phyloP scores from a whole-genome alignment of 2,797 vertebrate species.

The Synanceia verrucosa region DNA sequence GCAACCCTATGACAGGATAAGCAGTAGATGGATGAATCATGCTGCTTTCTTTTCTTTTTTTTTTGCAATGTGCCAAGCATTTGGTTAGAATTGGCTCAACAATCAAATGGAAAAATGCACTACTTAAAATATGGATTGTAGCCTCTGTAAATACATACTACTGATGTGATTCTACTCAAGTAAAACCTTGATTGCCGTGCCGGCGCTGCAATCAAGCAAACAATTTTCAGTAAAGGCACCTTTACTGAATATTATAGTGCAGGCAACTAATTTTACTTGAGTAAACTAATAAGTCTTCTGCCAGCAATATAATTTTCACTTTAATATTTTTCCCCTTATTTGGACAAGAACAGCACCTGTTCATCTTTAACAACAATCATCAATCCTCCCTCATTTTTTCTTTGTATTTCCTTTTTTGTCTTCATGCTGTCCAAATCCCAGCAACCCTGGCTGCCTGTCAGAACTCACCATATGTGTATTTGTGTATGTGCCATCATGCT shows the following conservation, averaged over 20 bases:
- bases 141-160: background rate
- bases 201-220: background rate
- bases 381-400: background rate
- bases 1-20: too few species aligned
- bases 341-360: slow-evolving; percentile 11
- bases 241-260: background rate
- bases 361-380: slow-evolving; percentile 30
- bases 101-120: too few species aligned
- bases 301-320: background rate
- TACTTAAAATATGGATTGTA: background rate
- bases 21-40: too few species aligned
- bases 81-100: too few species aligned
- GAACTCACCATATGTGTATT: slow-evolving; percentile 58
- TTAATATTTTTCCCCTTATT: slow-evolving; percentile 10
- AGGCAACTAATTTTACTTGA: background rate
- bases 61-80: too few species aligned
- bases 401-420: slow-evolving; percentile 26
- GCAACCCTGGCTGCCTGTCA: slow-evolving; percentile 44
- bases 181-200: background rate
- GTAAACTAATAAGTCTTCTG: background rate
- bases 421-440: slow-evolving; percentile 32
- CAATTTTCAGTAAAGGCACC: too few species aligned
- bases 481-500: slow-evolving; percentile 12
- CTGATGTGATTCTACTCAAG: background rate
- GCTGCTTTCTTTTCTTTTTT: too few species aligned